A percentile compares a stretch with the other conserved stretches of the same genome.
phyloP scores from a whole-genome alignment of 2,888 invertebrate genomes.

The Pristionchus arcanus region DNA sequence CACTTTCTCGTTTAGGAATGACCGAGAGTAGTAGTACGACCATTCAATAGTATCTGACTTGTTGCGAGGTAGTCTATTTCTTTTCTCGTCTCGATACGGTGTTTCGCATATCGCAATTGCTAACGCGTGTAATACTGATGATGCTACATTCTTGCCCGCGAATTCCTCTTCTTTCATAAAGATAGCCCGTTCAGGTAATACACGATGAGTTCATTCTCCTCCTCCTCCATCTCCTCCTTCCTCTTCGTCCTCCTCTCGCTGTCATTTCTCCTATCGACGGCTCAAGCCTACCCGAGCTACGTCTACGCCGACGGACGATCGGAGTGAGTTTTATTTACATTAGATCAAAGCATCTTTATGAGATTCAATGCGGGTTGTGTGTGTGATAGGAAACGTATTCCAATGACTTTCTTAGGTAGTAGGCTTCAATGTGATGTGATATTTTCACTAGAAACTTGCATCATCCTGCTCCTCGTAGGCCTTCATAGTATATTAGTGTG shows the following conservation, averaged over 20 bases:
- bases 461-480: not conserved
- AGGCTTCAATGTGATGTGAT: too few relatives aligned
- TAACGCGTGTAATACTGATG: too few relatives aligned
- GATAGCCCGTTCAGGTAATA: not conserved
- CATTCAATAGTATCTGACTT: not conserved
- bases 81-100: too few relatives aligned
- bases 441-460: too few relatives aligned
- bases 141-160: too few relatives aligned
- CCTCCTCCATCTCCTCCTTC: not conserved
- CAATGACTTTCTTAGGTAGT: too few relatives aligned
- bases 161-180: too few relatives aligned
- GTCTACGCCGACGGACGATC: slow-evolving; percentile 6
- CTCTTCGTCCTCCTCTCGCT: not conserved
- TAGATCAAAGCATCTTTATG: too few relatives aligned
- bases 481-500: not conserved
- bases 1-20: not conserved
- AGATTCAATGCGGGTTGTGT: too few relatives aligned
- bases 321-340: not conserved
- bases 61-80: not conserved
- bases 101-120: too few relatives aligned
- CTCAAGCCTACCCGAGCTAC: not conserved
- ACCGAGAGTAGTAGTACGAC: not conserved
- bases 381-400: too few relatives aligned
- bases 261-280: not conserved
- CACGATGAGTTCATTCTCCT: not conserved